These are phyloP conservation scores for Dromococcyx pavoninus DNA, from an alignment of 2,797 vertebrate species.

Conservation along the genomic window DNA sequence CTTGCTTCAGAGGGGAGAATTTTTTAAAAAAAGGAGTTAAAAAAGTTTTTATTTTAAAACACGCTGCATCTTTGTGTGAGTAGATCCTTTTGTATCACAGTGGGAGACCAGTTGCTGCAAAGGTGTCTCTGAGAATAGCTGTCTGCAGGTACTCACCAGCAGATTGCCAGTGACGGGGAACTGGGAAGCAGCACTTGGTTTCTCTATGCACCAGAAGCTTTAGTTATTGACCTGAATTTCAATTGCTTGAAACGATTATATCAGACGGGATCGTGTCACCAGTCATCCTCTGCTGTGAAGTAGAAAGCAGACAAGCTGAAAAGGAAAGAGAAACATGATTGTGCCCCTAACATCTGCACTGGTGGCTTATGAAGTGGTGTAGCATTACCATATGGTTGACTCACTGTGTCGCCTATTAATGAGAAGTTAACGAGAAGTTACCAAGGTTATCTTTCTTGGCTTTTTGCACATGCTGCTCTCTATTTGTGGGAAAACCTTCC, in stretches of 20 bases:
- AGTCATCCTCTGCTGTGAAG: not conserved
- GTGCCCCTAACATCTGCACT: not conserved
- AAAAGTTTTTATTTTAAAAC: not conserved
- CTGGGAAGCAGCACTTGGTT: not conserved
- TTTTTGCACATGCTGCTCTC: conserved; percentile 9
- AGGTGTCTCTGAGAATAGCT: not conserved
- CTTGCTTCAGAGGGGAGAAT: not conserved
- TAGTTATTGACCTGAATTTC: not conserved
- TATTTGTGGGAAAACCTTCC: not conserved
- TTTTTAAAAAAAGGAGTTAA: not conserved
- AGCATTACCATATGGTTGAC: not conserved
- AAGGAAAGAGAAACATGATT: not conserved
- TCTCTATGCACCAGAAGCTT: not conserved
- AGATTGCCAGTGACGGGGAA: not conserved
- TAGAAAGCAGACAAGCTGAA: not conserved
- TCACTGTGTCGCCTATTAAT: not conserved
- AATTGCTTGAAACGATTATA: not conserved
- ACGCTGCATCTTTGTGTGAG: not conserved
- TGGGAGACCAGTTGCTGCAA: not conserved
- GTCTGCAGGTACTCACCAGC: not conserved
- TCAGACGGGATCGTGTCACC: not conserved
- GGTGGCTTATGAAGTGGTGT: not conserved
- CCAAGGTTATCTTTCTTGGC: not conserved
- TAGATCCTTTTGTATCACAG: not conserved
- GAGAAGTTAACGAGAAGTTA: conserved; percentile 23